Conservation (phyloP, 2,113 vertebrate species). For the Paradisaea rubra region DNA sequence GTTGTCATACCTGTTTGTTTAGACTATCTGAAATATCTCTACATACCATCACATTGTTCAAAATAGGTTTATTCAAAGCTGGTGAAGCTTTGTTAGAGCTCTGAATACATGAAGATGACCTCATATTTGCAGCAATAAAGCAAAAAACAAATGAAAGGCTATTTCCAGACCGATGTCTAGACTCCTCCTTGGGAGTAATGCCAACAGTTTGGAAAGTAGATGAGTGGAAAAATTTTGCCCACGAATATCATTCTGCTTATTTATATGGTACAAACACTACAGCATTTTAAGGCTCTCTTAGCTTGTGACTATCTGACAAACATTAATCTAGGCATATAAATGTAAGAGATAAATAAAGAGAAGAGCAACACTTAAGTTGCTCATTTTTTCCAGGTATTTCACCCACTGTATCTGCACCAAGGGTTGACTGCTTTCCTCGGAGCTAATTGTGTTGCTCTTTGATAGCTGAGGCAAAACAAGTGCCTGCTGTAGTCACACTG, state of each 20-base stretch:
- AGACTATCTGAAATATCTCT: not conserved
- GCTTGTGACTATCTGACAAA: not conserved
- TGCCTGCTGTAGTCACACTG: not conserved
- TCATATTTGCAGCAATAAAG: not conserved
- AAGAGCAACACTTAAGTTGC: not conserved
- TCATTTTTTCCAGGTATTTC: not conserved
- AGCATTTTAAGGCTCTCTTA: not conserved
- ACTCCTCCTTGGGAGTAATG: not conserved
- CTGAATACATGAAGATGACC: not conserved
- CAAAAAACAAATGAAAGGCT: not conserved
- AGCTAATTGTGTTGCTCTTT: not conserved
- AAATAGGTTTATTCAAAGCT: not conserved
- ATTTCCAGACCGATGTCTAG: not conserved
- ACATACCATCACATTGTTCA: not conserved
- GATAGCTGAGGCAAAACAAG: not conserved
- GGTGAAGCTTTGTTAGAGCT: not conserved
- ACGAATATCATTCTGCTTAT: not conserved
- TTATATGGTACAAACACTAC: not conserved
- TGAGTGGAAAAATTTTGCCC: not conserved
- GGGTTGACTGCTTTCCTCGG: not conserved
- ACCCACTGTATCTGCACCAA: not conserved
- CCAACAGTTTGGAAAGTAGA: not conserved
- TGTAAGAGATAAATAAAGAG: not conserved
- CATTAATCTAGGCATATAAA: not conserved
- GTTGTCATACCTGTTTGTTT: not conserved